Base-by-base conservation (phyloP, 2,888 invertebrate species). In the Lasioglossum marginatum region DNA sequence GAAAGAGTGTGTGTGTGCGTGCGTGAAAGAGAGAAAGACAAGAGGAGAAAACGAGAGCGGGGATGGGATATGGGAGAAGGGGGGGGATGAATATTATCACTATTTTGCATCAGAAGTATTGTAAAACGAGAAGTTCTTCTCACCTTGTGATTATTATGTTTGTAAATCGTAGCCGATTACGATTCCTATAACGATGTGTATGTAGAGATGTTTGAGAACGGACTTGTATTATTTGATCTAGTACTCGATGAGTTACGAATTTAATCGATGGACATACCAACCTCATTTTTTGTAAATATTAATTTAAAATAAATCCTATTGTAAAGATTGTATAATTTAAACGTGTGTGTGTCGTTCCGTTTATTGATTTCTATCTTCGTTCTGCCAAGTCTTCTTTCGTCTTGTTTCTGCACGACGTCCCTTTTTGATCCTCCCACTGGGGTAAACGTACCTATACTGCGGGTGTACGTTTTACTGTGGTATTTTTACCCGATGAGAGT, bases 281-380 rank as follows among this genome's bases (percentile, higher is more conserved):
- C 92, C 91, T 93, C 92, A 92, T 93, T 93, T 93, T 93, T 93
- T 93, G 93, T 93, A 93, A 93, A 93, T 93, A 93, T 92, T 93
- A 92, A 94, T 93, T 93, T 93, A 92, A 84, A 94, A 94, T 93
- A 93, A 93, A 93, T 93, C 91, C 92, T 93, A 92, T 92, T 93
- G 92, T 93, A 92, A 93, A 94, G 90, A 94, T 93, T 93, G 91
- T 93, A 93, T 92, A 92, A 92, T 93, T 92, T 89, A 89, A 89
- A 89, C 66, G 66, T 82, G 81, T 86, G n/a, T n/a, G n/a, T n/a
- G n/a, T n/a, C 87, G 81, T 90, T 77, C 57, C 60, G 83, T 82
- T 85, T 63, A 76, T 66, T 84, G 85, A 73, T 90, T 84, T 83
- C 63, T 45, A 40, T 75, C 37, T 43, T 66, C 74, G 31, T n/a